Evolutionary conservation across 2,797 vertebrate genomes (phyloP).

Genomic region (Chrosomus eos): DNA sequence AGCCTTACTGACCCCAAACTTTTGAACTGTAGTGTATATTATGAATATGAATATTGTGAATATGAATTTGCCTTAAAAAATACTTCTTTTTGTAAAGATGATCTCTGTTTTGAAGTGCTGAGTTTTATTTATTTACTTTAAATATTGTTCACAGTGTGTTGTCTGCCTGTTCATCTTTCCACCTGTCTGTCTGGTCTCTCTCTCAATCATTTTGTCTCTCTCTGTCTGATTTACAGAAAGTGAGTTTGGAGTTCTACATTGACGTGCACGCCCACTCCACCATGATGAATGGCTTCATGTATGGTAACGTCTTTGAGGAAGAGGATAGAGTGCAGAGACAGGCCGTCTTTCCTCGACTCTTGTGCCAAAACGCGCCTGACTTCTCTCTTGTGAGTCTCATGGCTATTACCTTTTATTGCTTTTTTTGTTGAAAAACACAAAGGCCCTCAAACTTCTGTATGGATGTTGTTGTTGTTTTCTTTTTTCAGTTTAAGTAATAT

Average conservation of each 20-base stretch:
- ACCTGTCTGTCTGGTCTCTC: not conserved
- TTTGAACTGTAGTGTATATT: not conserved
- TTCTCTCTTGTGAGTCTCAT: slow-evolving; percentile 91
- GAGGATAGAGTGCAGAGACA: slow-evolving; percentile 94
- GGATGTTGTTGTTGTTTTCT: no score
- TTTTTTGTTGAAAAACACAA: not conserved
- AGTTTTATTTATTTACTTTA: not conserved
- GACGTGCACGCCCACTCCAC: slow-evolving; percentile 98
- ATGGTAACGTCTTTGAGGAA: slow-evolving; percentile 97
- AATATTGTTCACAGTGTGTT: not conserved
- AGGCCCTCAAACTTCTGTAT: not conserved
- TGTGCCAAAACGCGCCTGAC: slow-evolving; percentile 94
- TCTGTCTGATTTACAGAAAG: slow-evolving; percentile 79
- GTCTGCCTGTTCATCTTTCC: not conserved
- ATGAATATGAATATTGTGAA: not conserved
- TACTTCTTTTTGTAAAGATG: not conserved
- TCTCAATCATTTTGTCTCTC: slow-evolving; percentile 11
- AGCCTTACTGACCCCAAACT: not conserved
- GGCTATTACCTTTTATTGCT: not conserved
- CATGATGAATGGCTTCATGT: slow-evolving; percentile 99
- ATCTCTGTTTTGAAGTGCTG: not conserved
- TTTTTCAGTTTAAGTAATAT: no score
- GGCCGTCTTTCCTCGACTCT: slow-evolving; percentile 91
- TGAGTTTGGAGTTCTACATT: slow-evolving; percentile 97
- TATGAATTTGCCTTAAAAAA: not conserved